Conservation (phyloP, 2,888 invertebrate species). For the Cerastoderma edule region DNA sequence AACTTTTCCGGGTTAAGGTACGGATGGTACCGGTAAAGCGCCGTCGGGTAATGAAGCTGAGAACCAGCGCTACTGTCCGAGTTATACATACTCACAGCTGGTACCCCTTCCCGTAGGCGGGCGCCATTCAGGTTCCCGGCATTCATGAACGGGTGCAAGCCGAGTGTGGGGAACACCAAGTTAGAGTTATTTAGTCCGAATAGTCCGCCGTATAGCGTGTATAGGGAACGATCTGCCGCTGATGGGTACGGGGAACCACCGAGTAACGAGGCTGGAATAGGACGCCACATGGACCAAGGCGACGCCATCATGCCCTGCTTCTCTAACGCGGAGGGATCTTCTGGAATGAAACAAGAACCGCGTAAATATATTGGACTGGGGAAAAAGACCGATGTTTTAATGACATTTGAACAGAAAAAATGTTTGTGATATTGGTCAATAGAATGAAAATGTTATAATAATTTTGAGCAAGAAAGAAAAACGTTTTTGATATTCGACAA, state of each 20-base stretch:
- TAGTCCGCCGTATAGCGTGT: conserved; percentile 72
- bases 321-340: conserved; percentile 68
- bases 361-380: not conserved
- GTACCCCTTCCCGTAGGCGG: conserved; percentile 61
- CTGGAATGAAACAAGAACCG: conserved; percentile 62
- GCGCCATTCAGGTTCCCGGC: conserved; percentile 63
- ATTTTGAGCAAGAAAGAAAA: too few species aligned
- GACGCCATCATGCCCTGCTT: conserved; percentile 69
- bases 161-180: conserved; percentile 68
- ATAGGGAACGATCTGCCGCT: conserved; percentile 67
- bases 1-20: conserved; percentile 73
- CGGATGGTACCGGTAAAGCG: conserved; percentile 77
- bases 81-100: conserved; percentile 57
- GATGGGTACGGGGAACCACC: conserved; percentile 61
- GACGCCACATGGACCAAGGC: conserved; percentile 73
- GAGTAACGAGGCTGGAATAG: conserved; percentile 69
- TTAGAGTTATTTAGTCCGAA: conserved; percentile 71
- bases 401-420: too few species aligned
- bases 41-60: conserved; percentile 64
- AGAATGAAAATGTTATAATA: too few species aligned
- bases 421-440: too few species aligned
- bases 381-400: too few species aligned
- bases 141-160: conserved; percentile 65
- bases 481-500: too few species aligned
- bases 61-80: conserved; percentile 42